Conservation (phyloP, 2,888 invertebrate genomes). For the Leucophenga montana region DNA sequence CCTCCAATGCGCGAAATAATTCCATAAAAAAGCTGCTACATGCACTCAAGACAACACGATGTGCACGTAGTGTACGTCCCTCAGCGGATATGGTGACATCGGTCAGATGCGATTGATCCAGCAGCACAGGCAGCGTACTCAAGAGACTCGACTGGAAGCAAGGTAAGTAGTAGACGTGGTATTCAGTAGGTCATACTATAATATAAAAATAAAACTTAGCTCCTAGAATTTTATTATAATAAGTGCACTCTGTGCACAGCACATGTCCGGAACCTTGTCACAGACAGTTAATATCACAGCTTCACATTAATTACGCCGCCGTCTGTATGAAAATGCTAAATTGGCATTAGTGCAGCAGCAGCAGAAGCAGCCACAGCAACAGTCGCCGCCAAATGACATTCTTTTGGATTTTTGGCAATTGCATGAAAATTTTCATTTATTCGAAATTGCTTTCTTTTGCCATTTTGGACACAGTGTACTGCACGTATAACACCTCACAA, state of each 20-base stretch:
- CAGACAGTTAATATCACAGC: no score
- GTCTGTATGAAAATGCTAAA: no score
- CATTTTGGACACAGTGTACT: slow-evolving; percentile 58
- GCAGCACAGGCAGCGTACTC: slow-evolving; percentile 83
- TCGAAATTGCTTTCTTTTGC: slow-evolving; percentile 50
- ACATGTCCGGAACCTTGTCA: not conserved
- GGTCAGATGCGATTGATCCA: slow-evolving; percentile 86
- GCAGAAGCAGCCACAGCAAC: no score
- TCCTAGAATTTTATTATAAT: no score
- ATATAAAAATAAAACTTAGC: not conserved
- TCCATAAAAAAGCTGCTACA: slow-evolving; percentile 94
- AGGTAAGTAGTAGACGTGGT: not conserved
- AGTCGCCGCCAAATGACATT: no score
- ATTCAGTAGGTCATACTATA: not conserved
- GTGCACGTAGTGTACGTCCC: slow-evolving; percentile 87
- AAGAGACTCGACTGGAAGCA: slow-evolving; percentile 81
- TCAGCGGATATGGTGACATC: slow-evolving; percentile 91
- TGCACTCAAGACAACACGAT: slow-evolving; percentile 88
- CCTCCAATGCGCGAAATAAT: slow-evolving; percentile 77
- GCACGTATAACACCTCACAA: slow-evolving; percentile 30
- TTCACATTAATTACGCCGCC: no score
- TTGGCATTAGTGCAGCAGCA: no score
- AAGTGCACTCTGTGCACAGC: not conserved
- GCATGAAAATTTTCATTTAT: slow-evolving; percentile 64
- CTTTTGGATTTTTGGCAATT: slow-evolving; percentile 63